These are phyloP conservation scores for Mormyrus hasselquistii DNA, from an alignment of 2,797 vertebrate species.

Conservation along the genomic window DNA sequence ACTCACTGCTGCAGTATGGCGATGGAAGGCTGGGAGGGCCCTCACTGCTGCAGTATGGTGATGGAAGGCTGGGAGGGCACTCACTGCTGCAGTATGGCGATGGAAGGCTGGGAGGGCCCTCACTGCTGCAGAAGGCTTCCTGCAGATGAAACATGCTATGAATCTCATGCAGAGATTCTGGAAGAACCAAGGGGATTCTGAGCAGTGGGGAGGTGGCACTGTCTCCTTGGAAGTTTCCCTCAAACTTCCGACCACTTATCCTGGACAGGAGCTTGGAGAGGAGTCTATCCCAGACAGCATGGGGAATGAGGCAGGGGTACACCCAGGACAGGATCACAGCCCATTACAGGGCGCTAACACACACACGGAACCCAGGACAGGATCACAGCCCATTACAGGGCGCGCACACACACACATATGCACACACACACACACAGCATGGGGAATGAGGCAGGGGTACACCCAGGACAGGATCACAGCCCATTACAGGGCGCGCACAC, in stretches of 20 bases:
- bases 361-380: neutral
- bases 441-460: neutral
- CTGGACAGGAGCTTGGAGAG: neutral
- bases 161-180: neutral
- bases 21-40: neutral
- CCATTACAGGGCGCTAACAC: neutral
- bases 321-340: neutral
- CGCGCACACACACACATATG: too few relatives aligned
- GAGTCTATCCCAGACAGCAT: neutral
- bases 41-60: neutral
- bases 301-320: neutral
- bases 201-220: neutral
- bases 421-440: too few relatives aligned
- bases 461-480: neutral
- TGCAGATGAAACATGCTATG: neutral
- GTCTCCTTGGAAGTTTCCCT: neutral
- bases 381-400: too few relatives aligned
- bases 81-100: neutral
- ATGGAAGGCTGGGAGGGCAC: neutral
- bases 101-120: neutral
- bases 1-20: neutral
- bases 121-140: neutral
- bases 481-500: neutral
- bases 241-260: neutral
- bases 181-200: neutral